Evolutionary conservation across 2,797 vertebrate species (phyloP).

Genomic region (Brotula barbata): DNA sequence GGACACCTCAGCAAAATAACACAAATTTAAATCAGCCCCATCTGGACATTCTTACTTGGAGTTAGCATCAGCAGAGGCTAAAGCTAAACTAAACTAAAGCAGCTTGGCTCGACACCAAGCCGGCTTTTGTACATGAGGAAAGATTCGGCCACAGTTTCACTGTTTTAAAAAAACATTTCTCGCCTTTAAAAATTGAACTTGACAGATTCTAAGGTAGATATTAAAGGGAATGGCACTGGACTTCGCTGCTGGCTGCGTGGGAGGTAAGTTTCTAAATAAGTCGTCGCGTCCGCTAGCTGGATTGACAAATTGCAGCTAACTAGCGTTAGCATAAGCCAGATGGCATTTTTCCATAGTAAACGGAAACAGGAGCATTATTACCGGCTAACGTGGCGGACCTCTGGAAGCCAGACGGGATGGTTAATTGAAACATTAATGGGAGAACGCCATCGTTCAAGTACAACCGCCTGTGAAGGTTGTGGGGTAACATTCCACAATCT

Average conservation of each 20-base stretch:
- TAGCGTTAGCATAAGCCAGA: slow-evolving; percentile 47
- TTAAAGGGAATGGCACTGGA: slow-evolving; percentile 85
- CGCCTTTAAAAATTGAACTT: not conserved
- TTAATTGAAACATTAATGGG: too few species aligned
- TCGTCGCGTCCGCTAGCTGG: slow-evolving; percentile 3
- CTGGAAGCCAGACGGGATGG: too few species aligned
- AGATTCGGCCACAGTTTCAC: not conserved
- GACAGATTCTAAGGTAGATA: slow-evolving; percentile 16
- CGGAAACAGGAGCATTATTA: too few species aligned
- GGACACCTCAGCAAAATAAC: slow-evolving; percentile 29
- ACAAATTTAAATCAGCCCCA: too few species aligned
- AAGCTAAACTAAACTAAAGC: too few species aligned
- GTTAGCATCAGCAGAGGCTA: slow-evolving; percentile 22
- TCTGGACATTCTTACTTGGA: not conserved
- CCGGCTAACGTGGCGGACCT: too few species aligned
- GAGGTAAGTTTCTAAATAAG: slow-evolving; percentile 81
- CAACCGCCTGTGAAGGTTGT: not conserved
- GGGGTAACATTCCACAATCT: slow-evolving; percentile 2
- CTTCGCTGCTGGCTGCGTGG: slow-evolving; percentile 91
- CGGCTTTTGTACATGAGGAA: slow-evolving; percentile 1
- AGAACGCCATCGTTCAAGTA: too few species aligned
- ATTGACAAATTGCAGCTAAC: slow-evolving; percentile 8
- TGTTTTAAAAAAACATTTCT: not conserved
- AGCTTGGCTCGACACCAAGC: slow-evolving; percentile 38
- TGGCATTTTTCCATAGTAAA: slow-evolving; percentile 6